Evolutionary conservation across 1,140 invertebrate genomes (phyloP).

Genomic region (Hypsibius dujardini): DNA sequence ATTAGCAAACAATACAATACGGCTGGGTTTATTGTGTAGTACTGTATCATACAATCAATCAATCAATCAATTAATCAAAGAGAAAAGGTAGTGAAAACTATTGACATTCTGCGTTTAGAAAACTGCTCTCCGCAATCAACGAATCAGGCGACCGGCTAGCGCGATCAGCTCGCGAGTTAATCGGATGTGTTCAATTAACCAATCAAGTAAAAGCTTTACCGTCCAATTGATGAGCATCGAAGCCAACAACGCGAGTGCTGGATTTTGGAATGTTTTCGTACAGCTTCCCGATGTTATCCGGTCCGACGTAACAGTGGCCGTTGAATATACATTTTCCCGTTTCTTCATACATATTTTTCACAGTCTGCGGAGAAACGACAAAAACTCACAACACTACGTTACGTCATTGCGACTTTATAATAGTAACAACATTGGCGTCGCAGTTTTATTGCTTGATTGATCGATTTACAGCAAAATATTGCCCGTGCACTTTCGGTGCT

Average conservation of each 20-base stretch:
- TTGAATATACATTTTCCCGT: conserved; percentile 3
- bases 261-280: conserved; percentile 11
- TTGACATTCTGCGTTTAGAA: background rate
- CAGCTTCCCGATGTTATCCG: conserved; percentile 5
- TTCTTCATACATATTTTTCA: conserved; percentile 15
- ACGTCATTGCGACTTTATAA: too few species aligned
- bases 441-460: too few species aligned
- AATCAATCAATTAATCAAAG: background rate
- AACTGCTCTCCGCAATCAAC: background rate
- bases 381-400: background rate
- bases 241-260: background rate
- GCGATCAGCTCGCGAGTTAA: background rate
- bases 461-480: too few species aligned
- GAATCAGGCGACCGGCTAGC: background rate
- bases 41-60: background rate
- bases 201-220: conserved; percentile 8
- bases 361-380: background rate
- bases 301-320: background rate
- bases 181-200: background rate
- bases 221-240: conserved; percentile 2
- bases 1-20: background rate
- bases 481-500: too few species aligned
- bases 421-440: too few species aligned
- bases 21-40: background rate
- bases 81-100: background rate